Percentiles rank a stretch among this genome's conserved stretches.
These are phyloP conservation scores for Physeter macrocephalus DNA, from an alignment of 2,113 vertebrate species.

Conservation along the genomic window DNA sequence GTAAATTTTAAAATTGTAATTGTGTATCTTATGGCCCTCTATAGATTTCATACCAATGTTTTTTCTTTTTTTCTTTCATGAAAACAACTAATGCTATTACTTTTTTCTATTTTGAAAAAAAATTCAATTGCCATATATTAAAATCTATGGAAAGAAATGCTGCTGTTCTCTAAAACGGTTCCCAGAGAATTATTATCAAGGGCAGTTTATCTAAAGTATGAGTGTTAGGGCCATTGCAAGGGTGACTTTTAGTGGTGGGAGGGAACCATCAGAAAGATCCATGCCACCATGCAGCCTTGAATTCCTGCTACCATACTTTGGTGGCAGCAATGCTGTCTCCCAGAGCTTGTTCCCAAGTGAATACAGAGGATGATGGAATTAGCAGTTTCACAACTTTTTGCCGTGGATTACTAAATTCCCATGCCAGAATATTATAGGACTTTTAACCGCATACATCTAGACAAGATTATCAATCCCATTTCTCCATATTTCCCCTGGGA, in stretches of 20 bases:
- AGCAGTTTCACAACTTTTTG: not conserved
- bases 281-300: not conserved
- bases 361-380: not conserved
- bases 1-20: not conserved
- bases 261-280: not conserved
- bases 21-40: not conserved
- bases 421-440: not conserved
- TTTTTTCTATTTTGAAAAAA: not conserved
- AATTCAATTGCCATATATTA: not conserved
- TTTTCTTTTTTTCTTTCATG: not conserved
- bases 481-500: not conserved
- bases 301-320: not conserved
- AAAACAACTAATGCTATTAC: not conserved
- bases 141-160: not conserved
- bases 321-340: not conserved
- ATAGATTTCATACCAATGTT: not conserved
- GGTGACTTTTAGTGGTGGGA: not conserved
- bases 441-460: not conserved
- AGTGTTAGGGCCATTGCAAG: not conserved
- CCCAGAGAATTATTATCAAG: not conserved
- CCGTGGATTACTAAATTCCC: not conserved
- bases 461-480: not conserved
- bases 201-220: not conserved
- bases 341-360: not conserved
- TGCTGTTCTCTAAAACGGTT: not conserved